Evolutionary conservation across 2,797 vertebrate genomes (phyloP).

Genomic region (Gymnocypris eckloni): DNA sequence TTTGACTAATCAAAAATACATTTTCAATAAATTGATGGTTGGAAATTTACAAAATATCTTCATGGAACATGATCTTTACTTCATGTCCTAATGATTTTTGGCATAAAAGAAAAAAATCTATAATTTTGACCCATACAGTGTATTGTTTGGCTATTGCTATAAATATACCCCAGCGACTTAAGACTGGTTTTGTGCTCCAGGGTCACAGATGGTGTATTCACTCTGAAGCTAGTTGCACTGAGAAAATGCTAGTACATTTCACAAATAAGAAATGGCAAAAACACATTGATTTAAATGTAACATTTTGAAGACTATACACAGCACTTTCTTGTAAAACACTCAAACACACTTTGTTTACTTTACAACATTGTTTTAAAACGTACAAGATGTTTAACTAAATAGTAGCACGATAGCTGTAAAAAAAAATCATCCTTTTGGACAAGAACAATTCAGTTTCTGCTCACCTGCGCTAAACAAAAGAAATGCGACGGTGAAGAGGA

Average conservation of each 20-base stretch:
- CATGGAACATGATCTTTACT: too few relatives aligned
- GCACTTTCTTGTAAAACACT: not conserved
- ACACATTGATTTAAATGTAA: not conserved
- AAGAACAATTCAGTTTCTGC: not conserved
- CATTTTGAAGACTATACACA: not conserved
- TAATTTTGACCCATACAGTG: too few relatives aligned
- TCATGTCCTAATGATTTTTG: too few relatives aligned
- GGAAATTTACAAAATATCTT: too few relatives aligned
- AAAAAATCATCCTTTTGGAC: not conserved
- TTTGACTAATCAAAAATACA: too few relatives aligned
- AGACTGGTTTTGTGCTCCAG: too few relatives aligned
- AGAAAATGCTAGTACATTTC: not conserved
- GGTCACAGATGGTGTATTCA: not conserved
- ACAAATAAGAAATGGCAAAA: not conserved
- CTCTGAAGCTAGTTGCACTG: not conserved
- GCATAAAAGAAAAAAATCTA: too few relatives aligned
- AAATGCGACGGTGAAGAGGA: not conserved
- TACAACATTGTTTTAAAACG: not conserved
- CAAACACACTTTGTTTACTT: not conserved
- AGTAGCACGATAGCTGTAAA: not conserved
- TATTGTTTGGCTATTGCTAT: too few relatives aligned
- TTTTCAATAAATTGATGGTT: too few relatives aligned
- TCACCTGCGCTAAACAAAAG: slow-evolving; percentile 36
- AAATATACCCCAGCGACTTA: too few relatives aligned
- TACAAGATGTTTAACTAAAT: not conserved